Conservation (phyloP, 2,113 vertebrate species). For the Nematolebias whitei region DNA sequence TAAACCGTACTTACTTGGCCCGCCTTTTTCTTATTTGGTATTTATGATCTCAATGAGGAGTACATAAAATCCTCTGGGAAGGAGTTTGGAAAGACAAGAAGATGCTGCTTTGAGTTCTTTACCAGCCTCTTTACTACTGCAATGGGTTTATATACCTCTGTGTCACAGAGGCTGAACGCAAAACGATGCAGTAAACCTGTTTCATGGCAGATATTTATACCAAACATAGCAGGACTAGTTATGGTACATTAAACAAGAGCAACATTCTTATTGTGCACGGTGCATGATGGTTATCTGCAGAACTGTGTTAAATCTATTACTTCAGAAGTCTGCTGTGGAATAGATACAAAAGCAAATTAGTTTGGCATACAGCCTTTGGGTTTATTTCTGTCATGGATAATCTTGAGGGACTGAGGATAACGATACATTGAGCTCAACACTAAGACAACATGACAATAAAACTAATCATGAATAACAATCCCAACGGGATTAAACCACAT, state of each 20-base stretch:
- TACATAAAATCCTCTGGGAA: neutral
- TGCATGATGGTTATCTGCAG: neutral
- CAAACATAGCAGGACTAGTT: neutral
- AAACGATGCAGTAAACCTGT: neutral
- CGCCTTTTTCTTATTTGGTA: constrained; percentile 1
- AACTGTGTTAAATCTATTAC: too few species aligned
- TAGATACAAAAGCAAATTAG: too few species aligned
- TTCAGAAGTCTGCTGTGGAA: too few species aligned
- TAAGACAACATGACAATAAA: neutral
- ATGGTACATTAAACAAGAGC: neutral
- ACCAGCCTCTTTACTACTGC: constrained; percentile 2
- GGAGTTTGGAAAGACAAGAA: constrained; percentile 1
- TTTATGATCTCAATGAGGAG: constrained; percentile 25
- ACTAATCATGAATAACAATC: neutral
- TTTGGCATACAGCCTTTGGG: neutral
- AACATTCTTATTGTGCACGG: neutral
- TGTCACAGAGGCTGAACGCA: neutral
- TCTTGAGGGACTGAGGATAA: too few species aligned
- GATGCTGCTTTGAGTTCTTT: constrained; percentile 1
- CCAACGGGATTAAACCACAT: neutral
- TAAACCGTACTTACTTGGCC: constrained; percentile 23
- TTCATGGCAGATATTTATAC: neutral
- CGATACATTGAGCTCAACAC: neutral
- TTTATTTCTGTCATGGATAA: neutral
- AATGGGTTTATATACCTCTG: neutral